These are phyloP conservation scores for Fragum whitleyi DNA, from an alignment of 2,888 invertebrate genomes.

Conservation along the genomic window DNA sequence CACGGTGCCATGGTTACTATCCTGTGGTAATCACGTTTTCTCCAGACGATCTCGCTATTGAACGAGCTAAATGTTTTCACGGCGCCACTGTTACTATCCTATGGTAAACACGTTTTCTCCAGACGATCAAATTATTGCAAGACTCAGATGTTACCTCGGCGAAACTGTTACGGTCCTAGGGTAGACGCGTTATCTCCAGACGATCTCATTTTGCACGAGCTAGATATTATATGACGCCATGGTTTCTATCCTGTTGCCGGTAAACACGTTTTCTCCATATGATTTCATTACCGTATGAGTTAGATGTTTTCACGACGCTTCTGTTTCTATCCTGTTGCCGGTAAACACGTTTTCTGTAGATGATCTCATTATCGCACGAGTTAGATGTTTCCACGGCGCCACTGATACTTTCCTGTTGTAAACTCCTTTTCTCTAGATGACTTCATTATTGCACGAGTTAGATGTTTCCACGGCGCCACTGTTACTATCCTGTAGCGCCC, in stretches of 20 bases:
- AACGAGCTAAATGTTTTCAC: neutral
- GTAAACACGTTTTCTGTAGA: neutral
- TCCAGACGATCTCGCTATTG: constrained; percentile 24
- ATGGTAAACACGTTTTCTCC: too few relatives aligned
- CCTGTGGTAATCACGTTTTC: constrained; percentile 59
- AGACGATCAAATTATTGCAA: too few relatives aligned
- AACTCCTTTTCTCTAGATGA: too few relatives aligned
- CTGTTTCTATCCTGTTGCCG: constrained; percentile 76
- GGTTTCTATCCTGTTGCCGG: too few relatives aligned
- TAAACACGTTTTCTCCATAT: too few relatives aligned
- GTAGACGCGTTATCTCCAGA: too few relatives aligned
- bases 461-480: constrained; percentile 84
- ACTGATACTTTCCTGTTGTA: constrained; percentile 75
- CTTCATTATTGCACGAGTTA: constrained; percentile 74
- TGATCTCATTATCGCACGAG: constrained; percentile 70
- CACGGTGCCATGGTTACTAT: constrained; percentile 80
- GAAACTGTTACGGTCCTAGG: too few relatives aligned
- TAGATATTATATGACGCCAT: too few relatives aligned
- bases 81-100: too few relatives aligned
- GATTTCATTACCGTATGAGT: constrained; percentile 69
- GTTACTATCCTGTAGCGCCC: constrained; percentile 81
- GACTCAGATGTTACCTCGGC: too few relatives aligned
- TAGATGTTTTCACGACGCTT: constrained; percentile 84
- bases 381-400: constrained; percentile 84
- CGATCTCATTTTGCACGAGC: too few relatives aligned